phyloP scores from a whole-genome alignment of 2,797 vertebrate species.

The Adrianichthys oophorus region DNA sequence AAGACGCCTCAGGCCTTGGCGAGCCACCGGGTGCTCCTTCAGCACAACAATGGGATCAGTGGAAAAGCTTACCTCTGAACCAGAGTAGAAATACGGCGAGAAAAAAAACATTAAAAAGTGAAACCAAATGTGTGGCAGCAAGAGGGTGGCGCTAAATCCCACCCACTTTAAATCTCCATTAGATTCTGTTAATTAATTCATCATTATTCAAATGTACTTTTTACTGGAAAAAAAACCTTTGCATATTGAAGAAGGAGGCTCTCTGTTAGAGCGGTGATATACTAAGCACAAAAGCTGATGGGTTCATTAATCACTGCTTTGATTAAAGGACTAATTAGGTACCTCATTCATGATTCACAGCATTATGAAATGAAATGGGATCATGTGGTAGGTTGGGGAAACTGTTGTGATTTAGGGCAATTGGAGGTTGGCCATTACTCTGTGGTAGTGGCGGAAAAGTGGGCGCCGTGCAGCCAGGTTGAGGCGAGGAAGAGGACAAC shows the following conservation, averaged over 20 bases:
- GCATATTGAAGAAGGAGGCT: slow-evolving; percentile 59
- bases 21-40: slow-evolving; percentile 70
- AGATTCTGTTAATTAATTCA: slow-evolving; percentile 76
- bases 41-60: slow-evolving; percentile 65
- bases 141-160: slow-evolving; percentile 73
- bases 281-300: slow-evolving; percentile 72
- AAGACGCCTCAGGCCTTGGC: slow-evolving; percentile 57
- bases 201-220: slow-evolving; percentile 75
- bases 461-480: slow-evolving; percentile 17
- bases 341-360: slow-evolving; percentile 67
- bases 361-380: slow-evolving; percentile 41
- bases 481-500: slow-evolving; percentile 15
- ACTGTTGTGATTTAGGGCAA: slow-evolving; percentile 50
- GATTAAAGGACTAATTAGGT: slow-evolving; percentile 75
- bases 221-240: slow-evolving; percentile 40
- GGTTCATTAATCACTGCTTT: slow-evolving; percentile 69
- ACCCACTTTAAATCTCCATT: slow-evolving; percentile 76
- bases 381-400: slow-evolving; percentile 59
- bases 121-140: slow-evolving; percentile 62
- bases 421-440: slow-evolving; percentile 31
- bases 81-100: slow-evolving; percentile 17
- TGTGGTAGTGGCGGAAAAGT: slow-evolving; percentile 49
- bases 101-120: slow-evolving; percentile 12
- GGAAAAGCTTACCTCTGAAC: slow-evolving; percentile 58
- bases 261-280: slow-evolving; percentile 63